A percentile compares a stretch with the other conserved stretches of the same genome.
phyloP scores from a whole-genome alignment of 2,888 invertebrate species.

The Zygothrica quintamaculata region DNA sequence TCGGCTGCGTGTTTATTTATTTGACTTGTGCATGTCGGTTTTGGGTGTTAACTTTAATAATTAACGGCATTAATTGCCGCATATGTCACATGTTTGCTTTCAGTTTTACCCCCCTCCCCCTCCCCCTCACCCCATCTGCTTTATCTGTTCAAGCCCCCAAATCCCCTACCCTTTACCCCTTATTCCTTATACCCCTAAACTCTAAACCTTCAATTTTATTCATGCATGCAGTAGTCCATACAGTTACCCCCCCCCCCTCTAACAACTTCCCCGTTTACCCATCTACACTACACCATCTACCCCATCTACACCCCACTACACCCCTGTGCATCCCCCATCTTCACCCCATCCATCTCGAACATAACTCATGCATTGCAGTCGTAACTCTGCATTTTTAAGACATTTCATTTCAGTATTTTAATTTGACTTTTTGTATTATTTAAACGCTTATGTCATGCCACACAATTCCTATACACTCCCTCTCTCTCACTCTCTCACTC shows the following conservation, averaged over 20 bases:
- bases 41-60: conserved; percentile 80
- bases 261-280: too few relatives aligned
- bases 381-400: conserved; percentile 53
- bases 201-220: too few relatives aligned
- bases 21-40: conserved; percentile 81
- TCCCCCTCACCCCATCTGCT: background rate
- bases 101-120: conserved; percentile 4
- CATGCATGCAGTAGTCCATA: too few relatives aligned
- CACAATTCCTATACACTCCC: conserved; percentile 9
- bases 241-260: too few relatives aligned
- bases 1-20: conserved; percentile 77
- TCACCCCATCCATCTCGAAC: background rate
- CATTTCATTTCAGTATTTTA: conserved; percentile 28
- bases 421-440: conserved; percentile 48
- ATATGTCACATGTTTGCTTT: conserved; percentile 79
- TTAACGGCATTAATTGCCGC: conserved; percentile 80
- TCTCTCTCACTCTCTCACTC: background rate
- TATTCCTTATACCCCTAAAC: too few relatives aligned
- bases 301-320: too few relatives aligned
- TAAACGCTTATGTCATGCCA: conserved; percentile 70
- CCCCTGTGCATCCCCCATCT: background rate
- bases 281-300: too few relatives aligned
- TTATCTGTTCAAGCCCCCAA: too few relatives aligned
- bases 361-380: conserved; percentile 14
- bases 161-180: too few relatives aligned